A percentile compares a stretch with the other conserved stretches of the same genome.
phyloP scores from a whole-genome alignment of 2,888 invertebrate genomes.

The Rhabditophanes sp. region DNA sequence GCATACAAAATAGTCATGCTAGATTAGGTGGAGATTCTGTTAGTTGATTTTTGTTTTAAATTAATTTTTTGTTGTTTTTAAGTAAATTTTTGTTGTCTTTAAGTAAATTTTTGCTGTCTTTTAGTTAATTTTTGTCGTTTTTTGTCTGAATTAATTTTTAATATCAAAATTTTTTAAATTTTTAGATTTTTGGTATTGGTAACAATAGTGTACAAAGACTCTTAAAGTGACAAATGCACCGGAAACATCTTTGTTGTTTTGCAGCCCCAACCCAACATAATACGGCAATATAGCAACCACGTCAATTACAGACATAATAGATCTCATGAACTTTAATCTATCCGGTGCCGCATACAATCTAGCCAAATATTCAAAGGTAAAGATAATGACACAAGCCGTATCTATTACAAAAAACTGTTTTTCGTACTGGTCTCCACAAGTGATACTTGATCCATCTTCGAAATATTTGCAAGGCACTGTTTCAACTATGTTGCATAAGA shows the following conservation, averaged over 20 bases:
- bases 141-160: no score
- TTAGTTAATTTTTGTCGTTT: no score
- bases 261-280: constrained; percentile 85
- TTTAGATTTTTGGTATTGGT: no score
- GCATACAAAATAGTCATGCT: no score
- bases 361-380: constrained; percentile 81
- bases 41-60: no score
- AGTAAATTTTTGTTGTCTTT: no score
- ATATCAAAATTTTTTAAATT: no score
- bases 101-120: no score
- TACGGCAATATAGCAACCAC: constrained; percentile 97
- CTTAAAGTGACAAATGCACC: constrained; percentile 95
- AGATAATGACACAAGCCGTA: constrained; percentile 99
- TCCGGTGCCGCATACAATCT: constrained; percentile 22
- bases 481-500: constrained; percentile 95
- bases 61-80: no score
- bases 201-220: constrained; percentile 57
- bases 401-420: constrained; percentile 69
- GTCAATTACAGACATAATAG: constrained; percentile 98
- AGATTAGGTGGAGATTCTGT: no score
- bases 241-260: constrained; percentile 53
- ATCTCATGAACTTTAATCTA: constrained; percentile 46
- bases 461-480: constrained; percentile 47
- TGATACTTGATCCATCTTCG: constrained; percentile 10
- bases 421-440: constrained; percentile 93